Percentiles rank a stretch among this genome's conserved stretches.
phyloP scores from a whole-genome alignment of 2,888 invertebrate species.

The Drosophila affinis region DNA sequence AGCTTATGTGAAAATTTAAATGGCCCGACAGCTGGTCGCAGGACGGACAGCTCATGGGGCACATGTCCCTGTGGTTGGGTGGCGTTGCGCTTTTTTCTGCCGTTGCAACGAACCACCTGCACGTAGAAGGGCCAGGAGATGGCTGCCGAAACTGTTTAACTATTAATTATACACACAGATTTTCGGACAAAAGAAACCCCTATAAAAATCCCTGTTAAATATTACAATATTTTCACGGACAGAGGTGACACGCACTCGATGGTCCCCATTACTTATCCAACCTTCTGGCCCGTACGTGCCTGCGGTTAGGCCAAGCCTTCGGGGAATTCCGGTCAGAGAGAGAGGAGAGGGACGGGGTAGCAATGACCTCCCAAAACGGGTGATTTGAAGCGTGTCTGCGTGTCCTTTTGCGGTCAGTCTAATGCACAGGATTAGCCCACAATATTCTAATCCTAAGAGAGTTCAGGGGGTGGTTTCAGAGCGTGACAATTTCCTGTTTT shows the following conservation, averaged over 20 bases:
- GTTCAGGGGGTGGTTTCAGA: background rate
- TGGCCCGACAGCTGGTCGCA: constrained; percentile 24
- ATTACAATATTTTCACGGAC: background rate
- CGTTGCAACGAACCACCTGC: constrained; percentile 18
- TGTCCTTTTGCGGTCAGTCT: background rate
- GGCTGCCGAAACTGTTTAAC: background rate
- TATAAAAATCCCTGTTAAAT: background rate
- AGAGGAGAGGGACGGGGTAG: background rate
- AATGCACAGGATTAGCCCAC: background rate
- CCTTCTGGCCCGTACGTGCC: background rate
- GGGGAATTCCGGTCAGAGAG: background rate
- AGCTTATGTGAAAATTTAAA: constrained; percentile 46
- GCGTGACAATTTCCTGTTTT: background rate
- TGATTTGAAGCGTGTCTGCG: background rate
- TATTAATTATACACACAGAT: background rate
- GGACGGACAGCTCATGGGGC: background rate
- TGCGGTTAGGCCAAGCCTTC: background rate
- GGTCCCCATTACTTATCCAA: background rate
- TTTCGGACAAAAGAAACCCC: background rate
- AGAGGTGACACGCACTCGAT: background rate
- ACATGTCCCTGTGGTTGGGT: constrained; percentile 14
- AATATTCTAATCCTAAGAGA: background rate
- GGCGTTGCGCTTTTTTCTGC: constrained; percentile 8
- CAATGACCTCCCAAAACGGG: background rate
- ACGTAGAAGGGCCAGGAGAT: constrained; percentile 2